Evolutionary conservation across 2,888 invertebrate species (phyloP).

Genomic region (Sarcophaga caerulescens): DNA sequence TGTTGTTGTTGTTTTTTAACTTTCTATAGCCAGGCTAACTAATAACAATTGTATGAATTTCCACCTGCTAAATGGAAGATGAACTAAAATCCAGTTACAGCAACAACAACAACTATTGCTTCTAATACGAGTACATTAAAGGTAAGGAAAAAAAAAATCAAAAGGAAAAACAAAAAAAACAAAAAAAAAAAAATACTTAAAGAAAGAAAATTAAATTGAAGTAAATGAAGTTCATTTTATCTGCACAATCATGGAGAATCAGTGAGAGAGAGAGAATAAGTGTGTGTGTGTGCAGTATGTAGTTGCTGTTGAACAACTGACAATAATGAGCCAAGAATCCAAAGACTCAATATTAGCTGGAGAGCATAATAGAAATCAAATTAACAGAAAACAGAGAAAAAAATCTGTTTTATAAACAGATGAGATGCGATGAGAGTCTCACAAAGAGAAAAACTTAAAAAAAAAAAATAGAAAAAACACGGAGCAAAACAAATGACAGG

Average conservation of each 20-base stretch:
- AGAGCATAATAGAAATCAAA: background rate
- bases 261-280: too few relatives aligned
- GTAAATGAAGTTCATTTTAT: slow-evolving; percentile 46
- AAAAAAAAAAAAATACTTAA: too few relatives aligned
- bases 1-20: too few relatives aligned
- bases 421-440: too few relatives aligned
- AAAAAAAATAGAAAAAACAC: background rate
- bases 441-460: background rate
- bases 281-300: background rate
- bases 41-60: slow-evolving; percentile 3
- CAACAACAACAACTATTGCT: slow-evolving; percentile 2
- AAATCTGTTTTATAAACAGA: background rate
- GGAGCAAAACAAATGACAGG: slow-evolving; percentile 61
- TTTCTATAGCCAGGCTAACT: too few relatives aligned
- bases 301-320: background rate
- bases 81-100: slow-evolving; percentile 24
- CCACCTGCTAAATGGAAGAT: slow-evolving; percentile 61
- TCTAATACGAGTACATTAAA: background rate
- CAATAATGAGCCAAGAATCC: background rate
- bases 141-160: background rate
- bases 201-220: slow-evolving; percentile 31
- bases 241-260: too few relatives aligned
- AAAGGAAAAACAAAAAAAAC: too few relatives aligned
- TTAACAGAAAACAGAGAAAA: background rate
- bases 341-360: background rate